Evolutionary conservation across 2,888 invertebrate species (phyloP).

Genomic region (Latrodectus hesperus): DNA sequence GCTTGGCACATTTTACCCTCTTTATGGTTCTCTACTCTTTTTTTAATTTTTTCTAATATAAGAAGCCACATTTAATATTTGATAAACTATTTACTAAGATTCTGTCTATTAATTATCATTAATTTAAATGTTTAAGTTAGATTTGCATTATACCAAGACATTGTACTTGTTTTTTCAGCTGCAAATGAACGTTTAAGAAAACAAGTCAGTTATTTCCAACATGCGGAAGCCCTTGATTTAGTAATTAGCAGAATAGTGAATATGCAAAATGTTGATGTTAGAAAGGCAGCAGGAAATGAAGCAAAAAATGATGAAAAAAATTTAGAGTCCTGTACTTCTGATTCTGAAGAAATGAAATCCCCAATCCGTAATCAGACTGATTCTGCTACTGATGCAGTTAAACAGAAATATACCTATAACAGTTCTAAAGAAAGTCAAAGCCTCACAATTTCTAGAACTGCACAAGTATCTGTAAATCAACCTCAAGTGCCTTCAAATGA

Average conservation of each 20-base stretch:
- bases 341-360: conserved; percentile 18
- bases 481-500: conserved; percentile 56
- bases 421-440: conserved; percentile 20
- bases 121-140: no score
- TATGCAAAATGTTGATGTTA: neutral
- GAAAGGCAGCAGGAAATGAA: neutral
- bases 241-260: neutral
- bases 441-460: neutral
- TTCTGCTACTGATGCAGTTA: neutral
- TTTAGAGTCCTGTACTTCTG: neutral
- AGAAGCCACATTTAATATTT: no score
- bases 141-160: no score
- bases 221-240: neutral
- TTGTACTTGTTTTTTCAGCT: no score
- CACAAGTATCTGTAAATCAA: conserved; percentile 2
- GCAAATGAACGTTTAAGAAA: no score
- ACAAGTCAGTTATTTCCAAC: no score
- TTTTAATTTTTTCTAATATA: no score
- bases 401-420: conserved; percentile 13
- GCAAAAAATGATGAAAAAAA: neutral
- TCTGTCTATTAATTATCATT: no score
- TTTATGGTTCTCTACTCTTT: no score
- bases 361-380: conserved; percentile 9
- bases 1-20: no score
- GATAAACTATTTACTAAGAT: no score